Percentiles rank a stretch among this genome's conserved stretches.
phyloP scores from a whole-genome alignment of 2,888 invertebrate genomes.

The Scrobipalpa atriplicella region DNA sequence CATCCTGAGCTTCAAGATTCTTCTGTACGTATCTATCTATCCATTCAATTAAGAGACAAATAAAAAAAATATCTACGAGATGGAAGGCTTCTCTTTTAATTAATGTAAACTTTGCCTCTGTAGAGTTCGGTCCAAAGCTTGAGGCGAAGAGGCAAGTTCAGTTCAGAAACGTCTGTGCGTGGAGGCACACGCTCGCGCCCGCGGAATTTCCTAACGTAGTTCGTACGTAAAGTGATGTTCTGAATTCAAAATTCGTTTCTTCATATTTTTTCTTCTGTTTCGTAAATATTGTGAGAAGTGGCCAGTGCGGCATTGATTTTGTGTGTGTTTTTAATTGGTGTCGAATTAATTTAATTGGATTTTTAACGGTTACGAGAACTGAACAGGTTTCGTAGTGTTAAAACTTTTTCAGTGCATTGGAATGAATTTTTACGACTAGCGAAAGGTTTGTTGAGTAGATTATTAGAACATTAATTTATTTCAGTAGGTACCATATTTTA shows the following conservation, averaged over 20 bases:
- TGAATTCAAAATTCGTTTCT: slow-evolving; percentile 23
- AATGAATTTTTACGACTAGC: neutral
- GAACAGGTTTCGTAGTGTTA: neutral
- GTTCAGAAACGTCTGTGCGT: slow-evolving; percentile 6
- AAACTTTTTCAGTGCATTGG: slow-evolving; percentile 7
- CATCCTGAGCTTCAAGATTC: neutral
- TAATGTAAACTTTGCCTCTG: slow-evolving; percentile 18
- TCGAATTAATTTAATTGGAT: slow-evolving; percentile 1
- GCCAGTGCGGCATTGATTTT: neutral
- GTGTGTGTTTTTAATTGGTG: neutral
- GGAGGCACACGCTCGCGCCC: slow-evolving; percentile 14
- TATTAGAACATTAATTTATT: too few species aligned
- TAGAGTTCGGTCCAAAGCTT: neutral
- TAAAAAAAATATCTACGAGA: neutral
- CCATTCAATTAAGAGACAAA: slow-evolving; percentile 4
- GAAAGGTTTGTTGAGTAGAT: neutral
- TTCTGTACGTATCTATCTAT: neutral
- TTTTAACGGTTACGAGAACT: too few species aligned
- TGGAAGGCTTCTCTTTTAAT: neutral
- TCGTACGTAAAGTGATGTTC: slow-evolving; percentile 10
- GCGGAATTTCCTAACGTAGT: slow-evolving; percentile 18
- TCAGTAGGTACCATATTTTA: too few species aligned
- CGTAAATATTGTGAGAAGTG: neutral
- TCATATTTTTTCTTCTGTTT: neutral
- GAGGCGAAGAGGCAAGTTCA: neutral